Conservation (phyloP, 2,888 invertebrate species). For the Sipha maydis region DNA sequence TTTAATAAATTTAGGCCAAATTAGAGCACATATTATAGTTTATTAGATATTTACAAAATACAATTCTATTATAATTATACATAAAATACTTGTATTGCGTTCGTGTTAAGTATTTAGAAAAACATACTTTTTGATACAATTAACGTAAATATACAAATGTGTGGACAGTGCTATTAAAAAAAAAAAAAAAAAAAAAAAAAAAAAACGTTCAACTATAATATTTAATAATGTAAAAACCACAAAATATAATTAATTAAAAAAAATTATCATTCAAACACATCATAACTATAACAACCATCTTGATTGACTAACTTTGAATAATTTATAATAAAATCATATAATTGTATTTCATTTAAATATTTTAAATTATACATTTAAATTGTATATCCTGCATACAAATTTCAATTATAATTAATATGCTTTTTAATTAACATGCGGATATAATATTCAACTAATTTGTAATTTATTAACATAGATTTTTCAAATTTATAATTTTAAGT, state of each 20-base stretch:
- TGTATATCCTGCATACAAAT: no score
- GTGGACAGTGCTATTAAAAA: background rate
- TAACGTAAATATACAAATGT: no score
- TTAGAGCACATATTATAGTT: background rate
- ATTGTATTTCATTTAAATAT: background rate
- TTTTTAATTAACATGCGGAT: no score
- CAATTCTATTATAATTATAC: background rate
- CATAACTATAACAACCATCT: background rate
- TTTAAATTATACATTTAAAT: background rate
- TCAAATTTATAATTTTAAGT: background rate
- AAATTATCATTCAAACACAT: background rate
- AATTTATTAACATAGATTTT: background rate
- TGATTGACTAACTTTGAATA: background rate
- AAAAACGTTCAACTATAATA: background rate
- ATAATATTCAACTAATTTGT: background rate
- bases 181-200: no score
- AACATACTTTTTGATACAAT: background rate
- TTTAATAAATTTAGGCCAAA: background rate
- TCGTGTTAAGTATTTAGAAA: background rate
- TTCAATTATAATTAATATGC: no score
- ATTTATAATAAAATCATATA: background rate
- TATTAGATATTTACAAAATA: constrained; percentile 13
- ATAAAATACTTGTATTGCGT: background rate
- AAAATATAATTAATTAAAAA: background rate
- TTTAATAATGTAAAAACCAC: background rate